Evolutionary conservation across 2,888 invertebrate species (phyloP).

Genomic region (Mystacides longicornis): DNA sequence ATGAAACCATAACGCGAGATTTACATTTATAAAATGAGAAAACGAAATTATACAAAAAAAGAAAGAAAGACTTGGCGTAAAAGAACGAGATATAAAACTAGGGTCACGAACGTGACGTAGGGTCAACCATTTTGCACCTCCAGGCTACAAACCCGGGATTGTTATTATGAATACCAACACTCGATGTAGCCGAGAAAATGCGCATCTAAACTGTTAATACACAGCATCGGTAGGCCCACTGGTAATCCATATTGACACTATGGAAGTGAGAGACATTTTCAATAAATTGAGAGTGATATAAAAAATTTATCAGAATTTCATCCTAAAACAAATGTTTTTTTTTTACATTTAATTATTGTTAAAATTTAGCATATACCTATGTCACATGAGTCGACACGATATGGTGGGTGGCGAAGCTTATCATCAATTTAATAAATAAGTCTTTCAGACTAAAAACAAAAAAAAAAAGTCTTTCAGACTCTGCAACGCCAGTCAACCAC

Average conservation of each 20-base stretch:
- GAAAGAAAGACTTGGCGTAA: too few relatives aligned
- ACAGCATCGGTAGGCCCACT: background rate
- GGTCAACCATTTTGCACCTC: slow-evolving; percentile 55
- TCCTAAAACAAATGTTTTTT: background rate
- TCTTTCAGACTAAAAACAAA: too few relatives aligned
- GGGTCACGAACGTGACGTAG: slow-evolving; percentile 54
- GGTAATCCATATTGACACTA: background rate
- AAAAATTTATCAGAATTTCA: background rate
- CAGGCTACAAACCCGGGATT: slow-evolving; percentile 53
- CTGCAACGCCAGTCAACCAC: too few relatives aligned
- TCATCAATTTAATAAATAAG: too few relatives aligned
- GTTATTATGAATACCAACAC: slow-evolving; percentile 38
- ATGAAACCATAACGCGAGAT: too few relatives aligned
- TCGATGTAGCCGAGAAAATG: slow-evolving; percentile 6
- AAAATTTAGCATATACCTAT: too few relatives aligned
- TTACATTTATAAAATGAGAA: too few relatives aligned
- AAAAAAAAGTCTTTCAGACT: too few relatives aligned
- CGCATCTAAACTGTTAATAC: background rate
- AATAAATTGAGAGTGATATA: background rate
- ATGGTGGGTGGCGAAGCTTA: too few relatives aligned
- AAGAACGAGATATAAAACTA: slow-evolving; percentile 20
- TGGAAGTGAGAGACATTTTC: background rate
- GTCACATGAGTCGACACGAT: too few relatives aligned
- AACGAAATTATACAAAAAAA: too few relatives aligned
- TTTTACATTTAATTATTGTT: background rate